A percentile compares a stretch with the other conserved stretches of the same genome.
Conservation (phyloP, 1,140 invertebrate species). For the Chironomus striatipennis region DNA sequence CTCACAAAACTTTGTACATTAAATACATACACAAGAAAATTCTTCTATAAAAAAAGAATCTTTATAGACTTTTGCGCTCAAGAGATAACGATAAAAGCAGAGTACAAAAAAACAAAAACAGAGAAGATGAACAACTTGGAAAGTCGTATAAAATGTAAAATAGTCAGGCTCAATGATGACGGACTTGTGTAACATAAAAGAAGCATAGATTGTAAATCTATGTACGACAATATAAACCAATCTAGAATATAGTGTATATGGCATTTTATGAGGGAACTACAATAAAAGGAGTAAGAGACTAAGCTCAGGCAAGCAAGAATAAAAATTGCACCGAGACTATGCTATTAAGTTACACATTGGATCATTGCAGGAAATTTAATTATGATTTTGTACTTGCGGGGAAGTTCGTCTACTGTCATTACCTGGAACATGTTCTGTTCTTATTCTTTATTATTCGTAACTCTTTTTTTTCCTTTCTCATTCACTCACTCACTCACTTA, state of each 20-base stretch:
- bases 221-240: background rate
- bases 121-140: background rate
- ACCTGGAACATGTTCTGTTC: background rate
- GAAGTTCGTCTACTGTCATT: slow-evolving; percentile 12
- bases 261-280: background rate
- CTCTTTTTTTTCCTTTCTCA: too few species aligned
- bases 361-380: slow-evolving; percentile 22
- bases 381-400: slow-evolving; percentile 18
- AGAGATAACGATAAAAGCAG: slow-evolving; percentile 18
- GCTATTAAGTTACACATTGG: background rate
- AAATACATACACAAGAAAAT: background rate
- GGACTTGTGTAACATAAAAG: background rate
- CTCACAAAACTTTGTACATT: background rate
- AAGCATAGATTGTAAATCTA: background rate
- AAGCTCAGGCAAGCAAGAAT: background rate
- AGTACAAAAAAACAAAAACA: background rate
- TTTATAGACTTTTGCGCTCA: slow-evolving; percentile 2
- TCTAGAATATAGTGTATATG: background rate
- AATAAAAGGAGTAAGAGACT: background rate
- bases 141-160: slow-evolving; percentile 23
- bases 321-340: background rate
- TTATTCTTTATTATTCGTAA: too few species aligned
- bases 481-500: too few species aligned
- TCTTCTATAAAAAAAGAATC: background rate
- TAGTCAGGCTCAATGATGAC: slow-evolving; percentile 18